Conservation (phyloP, 92 coral and sea anemone genomes). For the Meandrina meandrites region DNA sequence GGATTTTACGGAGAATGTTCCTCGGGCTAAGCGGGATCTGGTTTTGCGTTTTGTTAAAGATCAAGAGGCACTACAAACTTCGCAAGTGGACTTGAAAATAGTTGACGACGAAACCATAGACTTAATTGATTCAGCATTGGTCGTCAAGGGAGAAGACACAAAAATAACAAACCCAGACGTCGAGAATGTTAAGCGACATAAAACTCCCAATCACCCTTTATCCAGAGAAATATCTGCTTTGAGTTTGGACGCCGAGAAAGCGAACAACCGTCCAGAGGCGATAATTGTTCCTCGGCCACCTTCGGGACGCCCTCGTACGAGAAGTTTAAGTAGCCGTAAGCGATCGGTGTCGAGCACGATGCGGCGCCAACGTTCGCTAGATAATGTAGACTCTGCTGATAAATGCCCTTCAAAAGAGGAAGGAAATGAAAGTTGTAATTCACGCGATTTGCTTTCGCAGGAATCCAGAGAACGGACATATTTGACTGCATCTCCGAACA, state of each 20-base stretch:
- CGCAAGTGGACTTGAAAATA: slow-evolving; percentile 78
- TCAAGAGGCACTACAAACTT: slow-evolving; percentile 91
- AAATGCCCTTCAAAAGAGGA: not conserved
- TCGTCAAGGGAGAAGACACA: slow-evolving; percentile 59
- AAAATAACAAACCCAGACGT: slow-evolving; percentile 16
- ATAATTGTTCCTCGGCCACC: slow-evolving; percentile 69
- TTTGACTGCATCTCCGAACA: not conserved
- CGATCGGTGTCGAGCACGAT: slow-evolving; percentile 19
- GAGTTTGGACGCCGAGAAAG: slow-evolving; percentile 30
- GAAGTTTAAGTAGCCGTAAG: slow-evolving; percentile 37
- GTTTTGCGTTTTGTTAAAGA: slow-evolving; percentile 91
- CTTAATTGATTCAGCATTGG: slow-evolving; percentile 80
- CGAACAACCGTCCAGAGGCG: slow-evolving; percentile 2
- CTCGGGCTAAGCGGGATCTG: slow-evolving; percentile 82
- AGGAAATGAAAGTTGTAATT: not conserved
- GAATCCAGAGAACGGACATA: slow-evolving; percentile 1
- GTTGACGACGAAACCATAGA: slow-evolving; percentile 88
- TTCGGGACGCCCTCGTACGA: slow-evolving; percentile 68
- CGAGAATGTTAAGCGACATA: slow-evolving; percentile 9
- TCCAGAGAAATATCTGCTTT: slow-evolving; percentile 26
- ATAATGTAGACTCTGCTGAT: not conserved
- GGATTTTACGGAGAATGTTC: slow-evolving; percentile 58
- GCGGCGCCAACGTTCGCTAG: slow-evolving; percentile 11
- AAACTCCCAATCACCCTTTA: slow-evolving; percentile 20
- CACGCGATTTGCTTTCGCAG: not conserved